These are phyloP conservation scores for Alfaro cultratus DNA, from an alignment of 2,797 vertebrate species.

Conservation along the genomic window DNA sequence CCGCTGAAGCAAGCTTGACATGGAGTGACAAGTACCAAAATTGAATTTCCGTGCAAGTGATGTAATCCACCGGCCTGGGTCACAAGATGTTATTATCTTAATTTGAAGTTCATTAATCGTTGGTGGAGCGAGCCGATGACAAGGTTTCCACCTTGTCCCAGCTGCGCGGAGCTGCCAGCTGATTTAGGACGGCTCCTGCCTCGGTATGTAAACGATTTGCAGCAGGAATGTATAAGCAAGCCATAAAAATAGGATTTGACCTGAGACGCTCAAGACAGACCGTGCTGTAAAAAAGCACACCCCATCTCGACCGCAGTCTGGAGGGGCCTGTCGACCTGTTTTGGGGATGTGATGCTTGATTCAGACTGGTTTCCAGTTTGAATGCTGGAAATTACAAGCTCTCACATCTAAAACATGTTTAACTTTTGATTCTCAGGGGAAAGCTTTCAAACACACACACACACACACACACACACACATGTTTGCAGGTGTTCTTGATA, in stretches of 20 bases:
- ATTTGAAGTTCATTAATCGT: conserved; percentile 80
- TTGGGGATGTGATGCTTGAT: conserved; percentile 44
- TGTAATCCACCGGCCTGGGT: conserved; percentile 71
- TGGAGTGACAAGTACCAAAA: conserved; percentile 63
- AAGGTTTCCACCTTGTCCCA: conserved; percentile 86
- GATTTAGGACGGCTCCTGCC: conserved; percentile 90
- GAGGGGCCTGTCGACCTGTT: conserved; percentile 53
- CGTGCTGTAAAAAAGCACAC: conserved; percentile 86
- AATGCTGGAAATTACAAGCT: neutral
- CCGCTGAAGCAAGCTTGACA: conserved; percentile 9
- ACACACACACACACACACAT: conserved; percentile 23
- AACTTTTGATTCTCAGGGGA: conserved; percentile 57
- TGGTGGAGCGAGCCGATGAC: conserved; percentile 79
- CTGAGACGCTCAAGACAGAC: conserved; percentile 82
- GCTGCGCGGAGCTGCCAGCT: conserved; percentile 88
- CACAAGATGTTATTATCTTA: conserved; percentile 77
- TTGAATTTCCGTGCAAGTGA: conserved; percentile 76
- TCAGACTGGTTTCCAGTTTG: conserved; percentile 63
- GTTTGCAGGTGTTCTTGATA: conserved; percentile 13
- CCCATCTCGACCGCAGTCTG: conserved; percentile 81
- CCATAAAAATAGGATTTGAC: conserved; percentile 92
- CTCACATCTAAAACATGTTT: conserved; percentile 38
- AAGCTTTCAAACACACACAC: conserved; percentile 35
- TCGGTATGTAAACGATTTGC: conserved; percentile 92
- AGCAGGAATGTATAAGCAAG: conserved; percentile 95